A percentile compares a stretch with the other conserved stretches of the same genome.
phyloP scores from a whole-genome alignment of 2,888 invertebrate species.

The Synanthedon vespiformis region DNA sequence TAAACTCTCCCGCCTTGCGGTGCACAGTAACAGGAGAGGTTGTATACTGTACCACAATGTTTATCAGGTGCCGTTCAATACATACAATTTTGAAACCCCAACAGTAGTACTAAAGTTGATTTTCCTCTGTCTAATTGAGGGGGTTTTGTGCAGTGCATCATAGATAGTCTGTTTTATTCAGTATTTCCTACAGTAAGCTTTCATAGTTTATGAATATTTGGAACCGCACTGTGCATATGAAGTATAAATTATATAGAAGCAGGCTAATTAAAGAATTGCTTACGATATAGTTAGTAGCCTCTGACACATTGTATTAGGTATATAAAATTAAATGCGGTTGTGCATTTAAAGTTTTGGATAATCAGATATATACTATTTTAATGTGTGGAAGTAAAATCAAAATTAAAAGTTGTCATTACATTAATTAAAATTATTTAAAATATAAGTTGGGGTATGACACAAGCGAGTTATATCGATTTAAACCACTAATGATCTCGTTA shows the following conservation, averaged over 20 bases:
- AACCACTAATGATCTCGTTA: no score
- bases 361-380: no score
- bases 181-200: background rate
- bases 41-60: background rate
- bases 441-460: no score
- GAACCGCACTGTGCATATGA: background rate
- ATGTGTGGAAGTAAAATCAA: no score
- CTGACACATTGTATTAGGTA: no score
- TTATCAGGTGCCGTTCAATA: background rate
- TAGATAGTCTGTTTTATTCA: no score
- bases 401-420: no score
- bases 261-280: background rate
- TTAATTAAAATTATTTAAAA: no score
- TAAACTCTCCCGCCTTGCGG: slow-evolving; percentile 32
- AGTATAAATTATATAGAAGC: background rate
- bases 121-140: no score
- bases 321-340: no score
- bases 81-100: background rate
- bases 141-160: background rate
- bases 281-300: background rate
- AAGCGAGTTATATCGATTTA: no score
- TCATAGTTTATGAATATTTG: background rate
- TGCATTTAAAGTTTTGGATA: no score
- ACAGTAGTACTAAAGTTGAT: background rate
- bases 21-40: background rate